phyloP scores from a whole-genome alignment of 1,140 invertebrate genomes.

The Drosophila orena region DNA sequence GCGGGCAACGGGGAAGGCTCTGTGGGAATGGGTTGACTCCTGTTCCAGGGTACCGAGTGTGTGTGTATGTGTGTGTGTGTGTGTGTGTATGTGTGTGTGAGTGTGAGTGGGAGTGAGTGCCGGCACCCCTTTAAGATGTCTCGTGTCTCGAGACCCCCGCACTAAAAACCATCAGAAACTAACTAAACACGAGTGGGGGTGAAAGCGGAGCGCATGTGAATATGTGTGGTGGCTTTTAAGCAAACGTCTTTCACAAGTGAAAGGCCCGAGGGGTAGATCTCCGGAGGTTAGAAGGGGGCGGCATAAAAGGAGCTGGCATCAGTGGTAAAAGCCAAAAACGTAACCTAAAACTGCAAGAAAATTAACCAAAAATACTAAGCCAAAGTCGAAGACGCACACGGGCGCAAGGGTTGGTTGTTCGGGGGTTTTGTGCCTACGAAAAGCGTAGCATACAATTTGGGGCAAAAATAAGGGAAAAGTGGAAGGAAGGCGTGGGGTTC shows the following conservation, averaged over 20 bases:
- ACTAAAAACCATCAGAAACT: constrained; percentile 82
- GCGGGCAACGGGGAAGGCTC: constrained; percentile 24
- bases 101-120: constrained; percentile 22
- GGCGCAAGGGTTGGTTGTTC: constrained; percentile 7
- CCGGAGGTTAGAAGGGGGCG: constrained; percentile 2
- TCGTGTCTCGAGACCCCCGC: constrained; percentile 51
- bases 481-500: not conserved
- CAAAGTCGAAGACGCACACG: constrained; percentile 74
- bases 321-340: constrained; percentile 80
- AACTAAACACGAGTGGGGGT: constrained; percentile 66
- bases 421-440: constrained; percentile 64
- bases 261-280: constrained; percentile 62
- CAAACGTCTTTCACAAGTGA: constrained; percentile 79
- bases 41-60: not conserved
- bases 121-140: constrained; percentile 78
- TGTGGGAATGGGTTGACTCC: constrained; percentile 18
- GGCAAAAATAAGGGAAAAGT: constrained; percentile 30
- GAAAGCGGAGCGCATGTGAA: constrained; percentile 10
- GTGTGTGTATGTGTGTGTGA: not conserved
- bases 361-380: constrained; percentile 84
- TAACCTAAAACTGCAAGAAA: constrained; percentile 84
- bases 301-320: constrained; percentile 53
- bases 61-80: not conserved
- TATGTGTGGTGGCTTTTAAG: constrained; percentile 74
- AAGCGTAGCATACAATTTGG: constrained; percentile 63